Evolutionary conservation across 1,140 invertebrate species (phyloP).

Genomic region (Drosophila insularis): DNA sequence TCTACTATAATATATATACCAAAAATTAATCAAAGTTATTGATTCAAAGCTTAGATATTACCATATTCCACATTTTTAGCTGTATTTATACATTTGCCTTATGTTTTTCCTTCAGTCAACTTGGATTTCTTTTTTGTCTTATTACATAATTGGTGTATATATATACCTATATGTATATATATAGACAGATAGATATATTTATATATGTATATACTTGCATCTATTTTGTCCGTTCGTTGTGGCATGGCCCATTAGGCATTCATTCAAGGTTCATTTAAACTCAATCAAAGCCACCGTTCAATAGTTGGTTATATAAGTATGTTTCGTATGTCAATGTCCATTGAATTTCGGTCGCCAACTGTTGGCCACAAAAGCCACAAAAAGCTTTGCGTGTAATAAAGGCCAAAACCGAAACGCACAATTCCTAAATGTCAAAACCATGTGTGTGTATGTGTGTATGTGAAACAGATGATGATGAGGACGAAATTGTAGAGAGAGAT

Average conservation of each 20-base stretch:
- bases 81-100: background rate
- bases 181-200: no score
- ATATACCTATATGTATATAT: background rate
- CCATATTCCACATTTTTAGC: background rate
- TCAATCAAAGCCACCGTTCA: slow-evolving; percentile 64
- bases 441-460: slow-evolving; percentile 4
- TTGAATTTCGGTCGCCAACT: slow-evolving; percentile 62
- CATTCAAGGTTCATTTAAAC: slow-evolving; percentile 62
- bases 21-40: background rate
- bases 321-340: slow-evolving; percentile 52
- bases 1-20: background rate
- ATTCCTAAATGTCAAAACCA: slow-evolving; percentile 53
- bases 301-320: slow-evolving; percentile 19
- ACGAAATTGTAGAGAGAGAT: slow-evolving; percentile 1
- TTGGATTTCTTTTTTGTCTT: background rate
- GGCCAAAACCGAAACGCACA: slow-evolving; percentile 52
- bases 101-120: background rate
- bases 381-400: slow-evolving; percentile 43
- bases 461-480: slow-evolving; percentile 3
- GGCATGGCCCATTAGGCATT: slow-evolving; percentile 46
- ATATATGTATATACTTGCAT: background rate
- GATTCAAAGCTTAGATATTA: background rate
- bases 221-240: background rate
- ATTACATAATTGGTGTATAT: slow-evolving; percentile 7
- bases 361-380: slow-evolving; percentile 66